A percentile compares a stretch with the other conserved stretches of the same genome.
These are phyloP conservation scores for Dasysyrphus tricinctus DNA, from an alignment of 2,888 invertebrate genomes.

Conservation along the genomic window DNA sequence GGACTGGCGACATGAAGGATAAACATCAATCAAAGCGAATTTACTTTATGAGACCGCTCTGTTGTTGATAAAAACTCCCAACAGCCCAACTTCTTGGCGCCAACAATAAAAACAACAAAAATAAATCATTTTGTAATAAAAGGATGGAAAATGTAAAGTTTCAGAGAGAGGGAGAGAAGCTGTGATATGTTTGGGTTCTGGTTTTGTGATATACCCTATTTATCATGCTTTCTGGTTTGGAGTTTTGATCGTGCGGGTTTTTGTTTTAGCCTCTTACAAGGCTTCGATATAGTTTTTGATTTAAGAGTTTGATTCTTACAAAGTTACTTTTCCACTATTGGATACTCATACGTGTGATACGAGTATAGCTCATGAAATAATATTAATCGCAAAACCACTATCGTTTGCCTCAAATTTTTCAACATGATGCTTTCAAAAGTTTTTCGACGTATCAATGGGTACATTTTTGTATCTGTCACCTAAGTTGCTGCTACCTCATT, in stretches of 20 bases:
- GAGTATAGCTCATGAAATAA: too few relatives aligned
- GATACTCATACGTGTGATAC: too few relatives aligned
- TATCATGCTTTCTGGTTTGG: not conserved
- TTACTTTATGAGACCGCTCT: slow-evolving; percentile 67
- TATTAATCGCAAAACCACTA: too few relatives aligned
- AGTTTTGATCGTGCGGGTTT: not conserved
- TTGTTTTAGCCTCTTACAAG: not conserved
- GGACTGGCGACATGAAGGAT: slow-evolving; percentile 74
- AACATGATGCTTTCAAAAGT: too few relatives aligned
- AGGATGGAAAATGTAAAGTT: not conserved
- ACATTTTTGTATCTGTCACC: too few relatives aligned
- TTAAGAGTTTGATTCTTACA: too few relatives aligned
- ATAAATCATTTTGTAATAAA: slow-evolving; percentile 49
- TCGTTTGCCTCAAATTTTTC: too few relatives aligned
- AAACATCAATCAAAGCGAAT: slow-evolving; percentile 75
- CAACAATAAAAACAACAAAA: slow-evolving; percentile 58
- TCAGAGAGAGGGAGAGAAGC: not conserved
- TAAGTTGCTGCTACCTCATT: not conserved
- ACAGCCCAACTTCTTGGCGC: slow-evolving; percentile 70
- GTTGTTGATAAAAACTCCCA: slow-evolving; percentile 67
- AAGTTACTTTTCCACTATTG: too few relatives aligned
- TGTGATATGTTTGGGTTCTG: not conserved
- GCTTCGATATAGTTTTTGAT: not conserved
- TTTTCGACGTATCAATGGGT: too few relatives aligned
- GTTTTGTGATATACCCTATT: slow-evolving; percentile 20